These are phyloP conservation scores for Agriopis marginaria DNA, from an alignment of 2,888 invertebrate genomes.

Conservation along the genomic window DNA sequence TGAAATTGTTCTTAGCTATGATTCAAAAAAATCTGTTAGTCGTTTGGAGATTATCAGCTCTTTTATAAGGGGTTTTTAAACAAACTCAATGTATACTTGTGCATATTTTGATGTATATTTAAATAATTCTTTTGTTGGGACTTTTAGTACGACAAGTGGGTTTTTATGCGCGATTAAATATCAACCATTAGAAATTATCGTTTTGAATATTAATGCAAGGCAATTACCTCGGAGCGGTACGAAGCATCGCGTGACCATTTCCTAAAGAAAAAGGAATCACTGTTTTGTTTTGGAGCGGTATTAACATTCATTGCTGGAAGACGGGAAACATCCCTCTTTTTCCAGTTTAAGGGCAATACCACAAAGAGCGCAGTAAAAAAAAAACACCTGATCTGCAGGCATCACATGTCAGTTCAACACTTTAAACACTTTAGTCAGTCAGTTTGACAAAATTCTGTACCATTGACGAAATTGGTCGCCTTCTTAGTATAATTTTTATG, in stretches of 20 bases:
- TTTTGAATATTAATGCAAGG: slow-evolving; percentile 72
- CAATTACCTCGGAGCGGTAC: slow-evolving; percentile 81
- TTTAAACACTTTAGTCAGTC: not conserved
- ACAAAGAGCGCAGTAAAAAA: not conserved
- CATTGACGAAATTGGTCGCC: too few species aligned
- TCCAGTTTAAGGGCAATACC: slow-evolving; percentile 37
- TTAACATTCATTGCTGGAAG: slow-evolving; percentile 58
- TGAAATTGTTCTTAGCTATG: too few species aligned
- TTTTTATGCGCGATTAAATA: slow-evolving; percentile 10
- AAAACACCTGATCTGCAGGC: too few species aligned
- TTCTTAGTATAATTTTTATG: too few species aligned
- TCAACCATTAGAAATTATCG: slow-evolving; percentile 64
- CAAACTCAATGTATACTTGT: too few species aligned
- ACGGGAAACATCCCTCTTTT: slow-evolving; percentile 47
- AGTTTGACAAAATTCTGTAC: not conserved
- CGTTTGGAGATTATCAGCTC: too few species aligned
- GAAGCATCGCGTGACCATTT: slow-evolving; percentile 69
- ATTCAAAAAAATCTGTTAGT: too few species aligned
- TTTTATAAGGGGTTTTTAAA: too few species aligned
- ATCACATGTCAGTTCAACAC: not conserved
- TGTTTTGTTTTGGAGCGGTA: slow-evolving; percentile 59
- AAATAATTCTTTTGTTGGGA: not conserved
- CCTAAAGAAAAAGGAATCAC: slow-evolving; percentile 65
- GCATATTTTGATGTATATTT: too few species aligned
- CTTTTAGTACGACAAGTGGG: not conserved